Evolutionary conservation across 2,888 invertebrate species (phyloP).

Genomic region (Nephrotoma appendiculata): DNA sequence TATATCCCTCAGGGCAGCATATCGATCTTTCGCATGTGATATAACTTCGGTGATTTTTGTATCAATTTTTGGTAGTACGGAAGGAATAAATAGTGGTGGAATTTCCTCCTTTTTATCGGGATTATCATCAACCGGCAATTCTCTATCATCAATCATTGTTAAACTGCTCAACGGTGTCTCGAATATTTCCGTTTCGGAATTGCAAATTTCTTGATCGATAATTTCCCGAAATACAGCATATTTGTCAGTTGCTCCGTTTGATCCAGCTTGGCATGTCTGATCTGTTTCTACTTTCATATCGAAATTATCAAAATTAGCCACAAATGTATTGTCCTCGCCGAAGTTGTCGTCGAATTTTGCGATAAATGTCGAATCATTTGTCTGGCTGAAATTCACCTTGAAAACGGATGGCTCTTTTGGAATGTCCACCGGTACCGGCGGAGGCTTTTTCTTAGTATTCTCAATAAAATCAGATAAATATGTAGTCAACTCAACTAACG

Average conservation of each 20-base stretch:
- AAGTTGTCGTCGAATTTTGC: slow-evolving; percentile 53
- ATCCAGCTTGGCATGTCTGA: background rate
- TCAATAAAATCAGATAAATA: slow-evolving; percentile 51
- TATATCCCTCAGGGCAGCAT: slow-evolving; percentile 67
- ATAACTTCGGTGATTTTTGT: slow-evolving; percentile 34
- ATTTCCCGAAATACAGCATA: slow-evolving; percentile 82
- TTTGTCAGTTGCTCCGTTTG: slow-evolving; percentile 45
- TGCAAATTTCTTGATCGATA: slow-evolving; percentile 57
- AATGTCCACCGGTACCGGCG: background rate
- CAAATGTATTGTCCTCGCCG: slow-evolving; percentile 39
- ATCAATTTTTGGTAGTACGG: slow-evolving; percentile 28
- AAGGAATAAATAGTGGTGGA: slow-evolving; percentile 15
- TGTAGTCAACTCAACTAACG: slow-evolving; percentile 70
- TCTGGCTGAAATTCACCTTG: slow-evolving; percentile 30
- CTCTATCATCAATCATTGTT: background rate
- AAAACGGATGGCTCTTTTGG: slow-evolving; percentile 22
- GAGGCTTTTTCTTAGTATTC: slow-evolving; percentile 24
- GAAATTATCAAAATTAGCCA: slow-evolving; percentile 52
- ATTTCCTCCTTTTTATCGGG: slow-evolving; percentile 8
- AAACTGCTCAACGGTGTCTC: background rate
- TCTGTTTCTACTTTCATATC: background rate
- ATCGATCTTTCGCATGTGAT: slow-evolving; percentile 49
- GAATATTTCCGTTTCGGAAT: slow-evolving; percentile 9
- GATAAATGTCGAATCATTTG: slow-evolving; percentile 29
- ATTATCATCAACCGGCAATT: background rate